A percentile compares a stretch with the other conserved stretches of the same genome.
Conservation (phyloP, 2,113 vertebrate genomes). For the Pomatorhinus ruficollis region DNA sequence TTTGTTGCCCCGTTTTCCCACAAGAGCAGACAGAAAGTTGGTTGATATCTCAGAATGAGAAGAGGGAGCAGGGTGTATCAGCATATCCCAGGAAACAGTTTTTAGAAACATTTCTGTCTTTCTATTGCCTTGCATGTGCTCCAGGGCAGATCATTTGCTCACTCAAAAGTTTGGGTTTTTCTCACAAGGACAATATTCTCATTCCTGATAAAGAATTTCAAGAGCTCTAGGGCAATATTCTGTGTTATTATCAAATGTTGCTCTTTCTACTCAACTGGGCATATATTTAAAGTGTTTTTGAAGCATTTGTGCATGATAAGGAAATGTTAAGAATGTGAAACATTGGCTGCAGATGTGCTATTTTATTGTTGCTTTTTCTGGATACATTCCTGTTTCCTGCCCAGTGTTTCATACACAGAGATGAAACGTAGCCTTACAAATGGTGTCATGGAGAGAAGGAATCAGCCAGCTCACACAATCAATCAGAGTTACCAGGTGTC, state of each 20-base stretch:
- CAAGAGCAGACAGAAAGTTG: background rate
- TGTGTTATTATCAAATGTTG: background rate
- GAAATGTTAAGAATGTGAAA: background rate
- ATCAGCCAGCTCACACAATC: background rate
- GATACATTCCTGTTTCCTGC: background rate
- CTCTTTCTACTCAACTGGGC: background rate
- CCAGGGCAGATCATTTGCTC: background rate
- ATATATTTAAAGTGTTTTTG: background rate
- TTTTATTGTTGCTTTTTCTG: background rate
- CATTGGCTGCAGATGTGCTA: background rate
- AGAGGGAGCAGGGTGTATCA: background rate
- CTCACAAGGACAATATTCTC: background rate
- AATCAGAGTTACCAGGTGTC: background rate
- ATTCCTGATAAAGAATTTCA: background rate
- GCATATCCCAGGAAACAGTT: background rate
- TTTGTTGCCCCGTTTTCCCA: background rate
- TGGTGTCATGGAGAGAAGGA: background rate
- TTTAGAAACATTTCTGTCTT: background rate
- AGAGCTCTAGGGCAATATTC: background rate
- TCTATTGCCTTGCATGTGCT: background rate
- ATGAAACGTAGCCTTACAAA: background rate
- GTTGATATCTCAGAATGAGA: background rate
- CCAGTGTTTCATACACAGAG: background rate
- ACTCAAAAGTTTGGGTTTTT: background rate
- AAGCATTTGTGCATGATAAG: background rate